Evolutionary conservation across 1,140 invertebrate genomes (phyloP).

Genomic region (Pseudomyrmex sp.): DNA sequence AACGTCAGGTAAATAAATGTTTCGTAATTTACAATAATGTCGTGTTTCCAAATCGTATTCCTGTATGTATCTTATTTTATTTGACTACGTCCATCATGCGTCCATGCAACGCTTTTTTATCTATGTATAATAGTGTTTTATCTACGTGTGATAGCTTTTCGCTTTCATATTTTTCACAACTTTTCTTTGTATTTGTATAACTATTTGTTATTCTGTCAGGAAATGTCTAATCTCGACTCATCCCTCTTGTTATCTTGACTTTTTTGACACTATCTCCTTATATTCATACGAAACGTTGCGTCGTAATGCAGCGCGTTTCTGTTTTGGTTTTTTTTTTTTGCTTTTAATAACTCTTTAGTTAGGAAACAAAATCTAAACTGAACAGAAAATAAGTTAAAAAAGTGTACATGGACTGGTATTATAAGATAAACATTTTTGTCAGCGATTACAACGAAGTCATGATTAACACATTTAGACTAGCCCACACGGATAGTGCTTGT

Average conservation of each 20-base stretch:
- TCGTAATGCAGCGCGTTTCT: neutral
- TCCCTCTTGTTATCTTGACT: constrained; percentile 56
- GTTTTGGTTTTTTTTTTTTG: neutral
- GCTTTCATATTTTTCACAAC: constrained; percentile 28
- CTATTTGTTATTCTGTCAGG: constrained; percentile 53
- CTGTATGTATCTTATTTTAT: neutral
- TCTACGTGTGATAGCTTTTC: neutral
- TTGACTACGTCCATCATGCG: neutral
- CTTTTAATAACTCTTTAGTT: constrained; percentile 20
- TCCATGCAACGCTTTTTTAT: neutral
- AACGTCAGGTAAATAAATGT: constrained; percentile 79
- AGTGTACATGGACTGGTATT: neutral
- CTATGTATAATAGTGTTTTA: neutral
- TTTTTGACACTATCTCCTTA: constrained; percentile 68
- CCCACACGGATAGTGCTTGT: neutral
- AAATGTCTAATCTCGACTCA: constrained; percentile 58
- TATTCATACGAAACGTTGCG: constrained; percentile 31
- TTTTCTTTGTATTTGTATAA: constrained; percentile 10
- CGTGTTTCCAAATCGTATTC: constrained; percentile 60
- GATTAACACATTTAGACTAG: neutral
- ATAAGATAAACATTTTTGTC: constrained; percentile 6
- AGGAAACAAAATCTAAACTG: neutral
- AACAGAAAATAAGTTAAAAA: neutral
- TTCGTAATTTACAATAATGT: constrained; percentile 78
- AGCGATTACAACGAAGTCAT: neutral